phyloP scores from a whole-genome alignment of 2,113 vertebrate genomes.

The Rhea pennata region DNA sequence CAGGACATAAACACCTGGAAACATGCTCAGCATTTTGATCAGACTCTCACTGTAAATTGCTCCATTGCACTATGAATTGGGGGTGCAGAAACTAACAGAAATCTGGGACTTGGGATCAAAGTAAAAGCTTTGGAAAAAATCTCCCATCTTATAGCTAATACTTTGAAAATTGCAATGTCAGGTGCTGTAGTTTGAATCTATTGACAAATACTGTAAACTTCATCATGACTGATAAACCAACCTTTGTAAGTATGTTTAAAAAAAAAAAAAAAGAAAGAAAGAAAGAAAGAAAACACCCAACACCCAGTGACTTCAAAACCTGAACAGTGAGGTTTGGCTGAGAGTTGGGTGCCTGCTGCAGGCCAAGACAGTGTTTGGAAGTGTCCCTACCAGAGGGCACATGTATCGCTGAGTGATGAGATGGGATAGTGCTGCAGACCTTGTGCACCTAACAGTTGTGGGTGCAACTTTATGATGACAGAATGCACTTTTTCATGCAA shows the following conservation, averaged over 20 bases:
- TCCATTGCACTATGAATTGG: background rate
- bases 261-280: background rate
- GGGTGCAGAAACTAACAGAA: background rate
- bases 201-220: background rate
- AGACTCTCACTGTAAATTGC: background rate
- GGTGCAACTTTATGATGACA: background rate
- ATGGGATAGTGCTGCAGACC: background rate
- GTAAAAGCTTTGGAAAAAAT: background rate
- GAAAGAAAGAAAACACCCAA: too few relatives aligned
- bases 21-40: constrained; percentile 9
- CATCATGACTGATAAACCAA: background rate
- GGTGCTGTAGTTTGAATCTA: background rate
- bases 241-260: background rate
- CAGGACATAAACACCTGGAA: background rate
- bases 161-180: background rate
- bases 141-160: background rate
- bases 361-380: background rate
- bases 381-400: fast-evolving
- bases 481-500: background rate
- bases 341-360: background rate
- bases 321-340: background rate
- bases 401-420: background rate
- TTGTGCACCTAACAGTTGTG: fast-evolving
- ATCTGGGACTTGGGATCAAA: background rate
- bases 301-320: background rate